phyloP scores from a whole-genome alignment of 2,888 invertebrate species.

The Dolomedes plantarius region DNA sequence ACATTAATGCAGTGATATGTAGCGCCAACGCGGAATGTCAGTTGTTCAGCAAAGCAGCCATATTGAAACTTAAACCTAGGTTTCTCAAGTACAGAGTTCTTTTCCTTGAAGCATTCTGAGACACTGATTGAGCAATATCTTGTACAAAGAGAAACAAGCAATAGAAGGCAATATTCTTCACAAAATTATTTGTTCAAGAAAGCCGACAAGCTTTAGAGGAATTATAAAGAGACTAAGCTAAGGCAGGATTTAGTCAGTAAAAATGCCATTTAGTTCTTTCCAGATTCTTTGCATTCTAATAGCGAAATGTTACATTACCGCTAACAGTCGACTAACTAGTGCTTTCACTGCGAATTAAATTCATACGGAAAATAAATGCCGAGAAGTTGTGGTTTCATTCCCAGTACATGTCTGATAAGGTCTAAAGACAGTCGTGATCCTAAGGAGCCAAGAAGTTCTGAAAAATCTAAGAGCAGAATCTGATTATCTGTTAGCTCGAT shows the following conservation, averaged over 20 bases:
- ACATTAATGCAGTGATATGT: no score
- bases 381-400: neutral
- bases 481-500: no score
- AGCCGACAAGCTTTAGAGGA: conserved; percentile 56
- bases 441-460: no score
- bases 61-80: no score
- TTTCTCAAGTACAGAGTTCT: conserved; percentile 59
- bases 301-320: conserved; percentile 30
- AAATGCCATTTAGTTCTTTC: conserved; percentile 56
- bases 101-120: conserved; percentile 34
- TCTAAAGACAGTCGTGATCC: no score
- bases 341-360: conserved; percentile 15
- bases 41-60: no score
- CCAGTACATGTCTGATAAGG: neutral
- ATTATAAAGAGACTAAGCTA: conserved; percentile 51
- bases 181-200: conserved; percentile 65
- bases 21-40: no score
- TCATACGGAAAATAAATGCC: neutral
- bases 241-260: conserved; percentile 63
- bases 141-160: conserved; percentile 68
- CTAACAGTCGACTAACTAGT: conserved; percentile 53
- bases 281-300: conserved; percentile 34
- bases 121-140: conserved; percentile 67
- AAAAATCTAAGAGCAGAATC: no score
- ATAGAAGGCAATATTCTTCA: conserved; percentile 65